phyloP scores from a whole-genome alignment of 2,113 vertebrate species.

The Neoarius graeffei region DNA sequence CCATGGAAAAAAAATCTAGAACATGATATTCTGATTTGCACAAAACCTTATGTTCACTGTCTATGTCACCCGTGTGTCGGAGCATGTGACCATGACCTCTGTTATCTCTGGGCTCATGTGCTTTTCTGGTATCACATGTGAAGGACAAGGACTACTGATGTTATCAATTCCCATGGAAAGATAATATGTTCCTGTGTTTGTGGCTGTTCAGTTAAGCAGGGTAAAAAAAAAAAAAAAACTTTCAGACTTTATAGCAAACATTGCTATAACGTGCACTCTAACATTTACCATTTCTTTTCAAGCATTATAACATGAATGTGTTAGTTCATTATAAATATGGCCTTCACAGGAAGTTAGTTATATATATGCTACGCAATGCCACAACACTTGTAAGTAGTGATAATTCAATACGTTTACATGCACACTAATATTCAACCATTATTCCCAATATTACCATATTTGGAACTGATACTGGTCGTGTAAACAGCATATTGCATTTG shows the following conservation, averaged over 20 bases:
- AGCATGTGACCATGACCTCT: constrained; percentile 27
- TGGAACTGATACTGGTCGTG: too few species aligned
- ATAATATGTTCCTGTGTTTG: neutral
- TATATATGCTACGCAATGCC: neutral
- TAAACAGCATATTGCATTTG: too few species aligned
- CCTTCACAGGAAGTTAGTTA: neutral
- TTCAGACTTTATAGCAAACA: neutral
- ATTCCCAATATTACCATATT: too few species aligned
- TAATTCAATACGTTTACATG: neutral
- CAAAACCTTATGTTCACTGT: neutral
- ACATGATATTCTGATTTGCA: neutral
- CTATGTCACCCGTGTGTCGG: constrained; percentile 1
- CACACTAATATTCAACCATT: too few species aligned
- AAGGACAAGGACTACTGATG: constrained; percentile 32
- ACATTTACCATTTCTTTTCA: neutral
- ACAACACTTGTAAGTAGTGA: neutral
- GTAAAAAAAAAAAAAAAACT: too few species aligned
- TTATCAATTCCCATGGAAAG: constrained; percentile 4
- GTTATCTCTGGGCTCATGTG: constrained; percentile 36
- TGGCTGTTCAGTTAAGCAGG: neutral
- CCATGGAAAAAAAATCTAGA: neutral
- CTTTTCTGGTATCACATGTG: constrained; percentile 13
- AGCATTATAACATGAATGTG: neutral
- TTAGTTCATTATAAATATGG: neutral
- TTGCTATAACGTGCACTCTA: neutral